Percentiles rank a stretch among this genome's conserved stretches.
Conservation (phyloP, 2,888 invertebrate species). For the Acleris laterana region DNA sequence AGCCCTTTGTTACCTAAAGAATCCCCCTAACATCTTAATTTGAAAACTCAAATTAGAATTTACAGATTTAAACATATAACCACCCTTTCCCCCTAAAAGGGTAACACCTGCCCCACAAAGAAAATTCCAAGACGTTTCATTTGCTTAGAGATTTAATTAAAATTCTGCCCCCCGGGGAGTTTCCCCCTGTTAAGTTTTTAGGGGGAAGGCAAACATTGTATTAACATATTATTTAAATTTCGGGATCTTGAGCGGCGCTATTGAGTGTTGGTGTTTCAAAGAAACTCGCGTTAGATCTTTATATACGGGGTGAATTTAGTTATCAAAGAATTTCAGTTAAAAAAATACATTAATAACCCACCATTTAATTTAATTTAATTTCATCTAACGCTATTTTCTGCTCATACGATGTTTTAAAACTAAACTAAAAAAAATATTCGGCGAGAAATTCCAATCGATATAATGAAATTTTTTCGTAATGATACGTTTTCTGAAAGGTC, state of each 20-base stretch:
- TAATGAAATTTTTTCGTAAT: no score
- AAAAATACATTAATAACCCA: no score
- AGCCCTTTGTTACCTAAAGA: constrained; percentile 13
- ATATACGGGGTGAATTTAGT: no score
- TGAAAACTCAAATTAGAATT: constrained; percentile 8
- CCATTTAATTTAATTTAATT: no score
- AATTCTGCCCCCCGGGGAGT: constrained; percentile 58
- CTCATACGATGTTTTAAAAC: no score
- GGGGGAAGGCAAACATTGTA: constrained; percentile 74
- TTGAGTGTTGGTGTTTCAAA: constrained; percentile 6
- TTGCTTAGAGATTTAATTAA: constrained; percentile 77
- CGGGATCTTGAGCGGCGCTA: constrained; percentile 26
- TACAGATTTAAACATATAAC: constrained; percentile 5
- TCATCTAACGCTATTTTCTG: no score
- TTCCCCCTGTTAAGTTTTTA: constrained; percentile 65
- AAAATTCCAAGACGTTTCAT: constrained; percentile 73
- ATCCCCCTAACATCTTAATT: constrained; percentile 28
- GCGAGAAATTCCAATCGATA: no score
- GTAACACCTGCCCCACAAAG: constrained; percentile 68
- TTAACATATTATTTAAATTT: constrained; percentile 82
- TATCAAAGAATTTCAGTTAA: no score
- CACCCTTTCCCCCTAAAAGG: constrained; percentile 17
- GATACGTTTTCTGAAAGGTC: no score
- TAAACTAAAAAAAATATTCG: no score
- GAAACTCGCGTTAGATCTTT: constrained; percentile 5